These are phyloP conservation scores for Athetis lepigone DNA, from an alignment of 2,888 invertebrate species.

Conservation along the genomic window DNA sequence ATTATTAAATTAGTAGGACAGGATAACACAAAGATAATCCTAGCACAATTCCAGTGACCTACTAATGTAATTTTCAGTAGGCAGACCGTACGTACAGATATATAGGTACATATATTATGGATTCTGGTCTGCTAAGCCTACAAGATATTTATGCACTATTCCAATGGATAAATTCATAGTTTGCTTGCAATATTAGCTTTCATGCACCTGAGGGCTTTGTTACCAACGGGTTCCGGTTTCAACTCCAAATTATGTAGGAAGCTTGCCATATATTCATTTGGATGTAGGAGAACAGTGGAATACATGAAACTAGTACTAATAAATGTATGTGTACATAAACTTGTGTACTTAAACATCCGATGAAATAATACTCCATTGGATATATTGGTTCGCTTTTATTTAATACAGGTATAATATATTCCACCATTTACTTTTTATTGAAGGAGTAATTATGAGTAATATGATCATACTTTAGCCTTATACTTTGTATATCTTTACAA, in stretches of 20 bases:
- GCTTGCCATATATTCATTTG: not conserved
- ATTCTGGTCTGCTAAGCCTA: constrained; percentile 6
- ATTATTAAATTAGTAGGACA: too few species aligned
- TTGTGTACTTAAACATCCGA: not conserved
- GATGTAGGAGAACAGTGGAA: not conserved
- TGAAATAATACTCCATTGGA: constrained; percentile 7
- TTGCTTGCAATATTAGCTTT: constrained; percentile 31
- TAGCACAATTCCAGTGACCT: too few species aligned
- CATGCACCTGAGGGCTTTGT: constrained; percentile 47
- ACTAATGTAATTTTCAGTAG: constrained; percentile 7
- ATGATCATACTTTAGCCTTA: too few species aligned
- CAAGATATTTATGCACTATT: constrained; percentile 38
- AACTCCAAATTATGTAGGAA: constrained; percentile 13
- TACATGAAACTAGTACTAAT: not conserved
- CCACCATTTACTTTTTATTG: too few species aligned
- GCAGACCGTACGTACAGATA: too few species aligned
- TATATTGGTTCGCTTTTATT: not conserved
- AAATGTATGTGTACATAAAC: constrained; percentile 22
- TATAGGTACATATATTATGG: too few species aligned
- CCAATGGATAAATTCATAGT: constrained; percentile 52
- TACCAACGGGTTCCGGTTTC: constrained; percentile 31
- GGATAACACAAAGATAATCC: too few species aligned
- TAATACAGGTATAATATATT: too few species aligned
- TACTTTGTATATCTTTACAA: too few species aligned
- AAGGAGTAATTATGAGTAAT: too few species aligned